Conservation (phyloP, 2,888 invertebrate species). For the Escarpia spicata region DNA sequence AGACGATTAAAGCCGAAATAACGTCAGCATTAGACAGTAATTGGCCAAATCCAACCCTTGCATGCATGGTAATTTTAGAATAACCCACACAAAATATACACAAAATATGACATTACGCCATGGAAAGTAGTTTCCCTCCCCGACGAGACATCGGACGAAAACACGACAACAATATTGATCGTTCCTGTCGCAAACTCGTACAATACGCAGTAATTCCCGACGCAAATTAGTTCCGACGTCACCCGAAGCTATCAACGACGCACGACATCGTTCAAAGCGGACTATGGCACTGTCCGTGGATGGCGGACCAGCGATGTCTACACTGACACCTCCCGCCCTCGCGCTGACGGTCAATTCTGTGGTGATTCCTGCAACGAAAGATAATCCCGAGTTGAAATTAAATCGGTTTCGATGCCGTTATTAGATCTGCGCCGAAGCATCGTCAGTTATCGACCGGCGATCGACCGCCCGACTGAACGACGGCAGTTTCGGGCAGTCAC, state of each 20-base stretch:
- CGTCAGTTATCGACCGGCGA: constrained; percentile 9
- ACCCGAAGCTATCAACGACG: background rate
- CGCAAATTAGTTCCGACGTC: background rate
- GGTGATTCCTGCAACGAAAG: background rate
- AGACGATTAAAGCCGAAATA: no score
- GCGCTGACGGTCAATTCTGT: background rate
- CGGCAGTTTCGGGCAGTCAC: background rate
- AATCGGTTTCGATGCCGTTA: constrained; percentile 2
- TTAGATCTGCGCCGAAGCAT: background rate
- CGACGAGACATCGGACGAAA: background rate
- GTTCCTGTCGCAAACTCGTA: background rate
- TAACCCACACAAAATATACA: no score
- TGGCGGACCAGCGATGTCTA: background rate
- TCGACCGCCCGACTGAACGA: background rate
- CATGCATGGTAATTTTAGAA: no score
- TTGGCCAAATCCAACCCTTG: no score
- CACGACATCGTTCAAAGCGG: background rate
- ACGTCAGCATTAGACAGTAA: no score
- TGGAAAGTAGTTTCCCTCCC: no score
- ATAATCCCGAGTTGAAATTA: constrained; percentile 7
- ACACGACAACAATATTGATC: background rate
- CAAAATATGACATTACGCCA: no score
- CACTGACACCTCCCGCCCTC: background rate
- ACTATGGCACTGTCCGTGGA: background rate
- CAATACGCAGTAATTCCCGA: background rate